These are phyloP conservation scores for Tyria jacobaeae DNA, from an alignment of 2,888 invertebrate species.

Conservation along the genomic window DNA sequence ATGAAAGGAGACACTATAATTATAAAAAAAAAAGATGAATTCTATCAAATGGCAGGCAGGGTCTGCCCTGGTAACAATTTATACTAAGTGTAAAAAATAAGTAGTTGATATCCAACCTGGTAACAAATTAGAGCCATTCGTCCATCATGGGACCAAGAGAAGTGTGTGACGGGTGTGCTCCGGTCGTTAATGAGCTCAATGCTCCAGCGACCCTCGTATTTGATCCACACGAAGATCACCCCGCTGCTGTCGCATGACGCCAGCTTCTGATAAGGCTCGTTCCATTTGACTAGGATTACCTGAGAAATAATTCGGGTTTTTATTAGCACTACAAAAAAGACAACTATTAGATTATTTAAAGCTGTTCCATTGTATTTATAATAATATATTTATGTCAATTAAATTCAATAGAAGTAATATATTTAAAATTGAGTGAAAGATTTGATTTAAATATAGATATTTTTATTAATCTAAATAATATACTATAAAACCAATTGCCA, in stretches of 20 bases:
- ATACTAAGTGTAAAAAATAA: no score
- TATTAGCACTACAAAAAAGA: not conserved
- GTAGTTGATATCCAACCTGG: slow-evolving; percentile 86
- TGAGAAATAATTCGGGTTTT: slow-evolving; percentile 62
- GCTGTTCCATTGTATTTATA: no score
- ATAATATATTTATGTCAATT: no score
- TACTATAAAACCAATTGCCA: no score
- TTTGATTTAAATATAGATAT: no score
- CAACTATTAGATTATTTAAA: no score
- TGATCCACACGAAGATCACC: slow-evolving; percentile 99
- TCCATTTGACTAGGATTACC: slow-evolving; percentile 99
- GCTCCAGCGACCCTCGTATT: slow-evolving; percentile 99
- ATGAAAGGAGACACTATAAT: no score
- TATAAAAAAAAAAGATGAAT: no score
- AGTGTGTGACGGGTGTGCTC: slow-evolving; percentile 98
- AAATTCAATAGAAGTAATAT: no score
- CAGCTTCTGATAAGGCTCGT: slow-evolving; percentile 98
- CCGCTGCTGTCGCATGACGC: slow-evolving; percentile 99
- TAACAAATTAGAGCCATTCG: slow-evolving; percentile 99
- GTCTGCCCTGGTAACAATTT: not conserved
- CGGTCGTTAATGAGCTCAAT: slow-evolving; percentile 99
- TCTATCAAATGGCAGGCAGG: not conserved
- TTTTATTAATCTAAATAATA: no score
- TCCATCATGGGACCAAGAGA: slow-evolving; percentile 99
- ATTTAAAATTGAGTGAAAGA: no score